Evolutionary conservation across 2,113 vertebrate species (phyloP), one percentile per base, ranked within the genome.

Genomic region (Gobius niger): DNA sequence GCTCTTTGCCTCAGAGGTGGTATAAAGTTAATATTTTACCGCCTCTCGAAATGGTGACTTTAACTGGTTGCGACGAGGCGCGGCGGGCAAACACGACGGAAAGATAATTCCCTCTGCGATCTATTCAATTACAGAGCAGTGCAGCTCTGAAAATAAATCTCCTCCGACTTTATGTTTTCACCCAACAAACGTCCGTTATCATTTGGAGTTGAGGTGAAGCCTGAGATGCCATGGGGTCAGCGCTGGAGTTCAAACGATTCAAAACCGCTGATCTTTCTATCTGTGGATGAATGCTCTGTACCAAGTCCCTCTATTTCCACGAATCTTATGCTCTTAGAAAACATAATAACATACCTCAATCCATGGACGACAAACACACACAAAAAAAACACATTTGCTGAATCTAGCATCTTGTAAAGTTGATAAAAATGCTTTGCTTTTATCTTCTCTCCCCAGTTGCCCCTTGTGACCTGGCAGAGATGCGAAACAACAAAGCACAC

Each of bases 361-460:
- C 24, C 5, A 4, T 34, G 24, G 24, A 34, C 5, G 24, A 34
- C 24, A 34, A 34, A 34, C 24, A 34, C 3, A 34, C 3, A 84
- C 80, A 78, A 63, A 79, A 86, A 52, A n/a, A 76, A 78, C 78
- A 69, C 78, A 67, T 67, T 60, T 50, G 7, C 63, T 8, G 10
- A 65, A 41, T 44, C 16, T 47, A 47, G 51, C 41, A 24, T 6
- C 34, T 72, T 12, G 7, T 51, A 62, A 68, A 47, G 72, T 85
- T 72, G 47, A 46, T 65, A 85, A 78, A 85, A 82, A 87, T 70
- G 77, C 13, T 46, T 44, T 67, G 24, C 5, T 81, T 87, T 85
- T 88, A 88, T 89, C 89, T 79, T 76, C 83, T 70, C 76, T 54
- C 67, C 75, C 46, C 84, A 87, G 84, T 73, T 78, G 77, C 87